Evolutionary conservation across 2,888 invertebrate genomes (phyloP), one percentile per base, ranked within the genome.

Genomic region (Dyspetes luteomarginatus): DNA sequence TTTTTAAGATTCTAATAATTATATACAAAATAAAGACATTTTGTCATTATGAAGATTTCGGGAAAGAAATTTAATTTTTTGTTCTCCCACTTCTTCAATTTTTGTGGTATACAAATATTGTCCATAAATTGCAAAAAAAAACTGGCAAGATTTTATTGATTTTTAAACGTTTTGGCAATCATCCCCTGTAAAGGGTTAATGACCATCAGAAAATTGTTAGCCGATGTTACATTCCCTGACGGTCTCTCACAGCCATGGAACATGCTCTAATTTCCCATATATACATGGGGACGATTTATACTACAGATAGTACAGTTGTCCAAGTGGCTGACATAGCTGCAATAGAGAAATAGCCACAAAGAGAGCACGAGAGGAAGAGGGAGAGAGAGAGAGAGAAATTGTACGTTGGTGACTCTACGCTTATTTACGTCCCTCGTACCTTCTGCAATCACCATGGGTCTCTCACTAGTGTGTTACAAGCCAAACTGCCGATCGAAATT

Each of bases 401-500:
- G 65, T 65, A 64, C 45, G 7, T 71, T 26, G 55, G 4, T 43
- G 30, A 60, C 36, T 72, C 55, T 9, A 55, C 28, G 71, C 62
- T 75, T 78, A 82, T 82, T 81, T 78, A 81, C 78, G 7, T 36
- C 24, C 48, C 28, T 30, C 5, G 56, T 56, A 56, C 56, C n/a
- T 28, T 52, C 60, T 50, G 50, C 26, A 17, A 58, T 15, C 36
- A 58, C 58, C 12, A 58, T 19, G 19, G 58, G 36, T 36, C 56
- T 7, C 12, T 56, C n/a, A n/a, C 56, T 65, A 19, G 19, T 74
- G 84, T 88, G 86, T 86, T 89, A 89, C 90, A 89, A 85, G 87
- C 85, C 83, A 87, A 87, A 88, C 88, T 87, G 85, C 84, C 86
- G 88, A 90, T 89, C 85, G 87, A 86, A 89, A 89, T 88, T 86